Evolutionary conservation across 2,888 invertebrate genomes (phyloP).

Genomic region (Melipona beecheii): DNA sequence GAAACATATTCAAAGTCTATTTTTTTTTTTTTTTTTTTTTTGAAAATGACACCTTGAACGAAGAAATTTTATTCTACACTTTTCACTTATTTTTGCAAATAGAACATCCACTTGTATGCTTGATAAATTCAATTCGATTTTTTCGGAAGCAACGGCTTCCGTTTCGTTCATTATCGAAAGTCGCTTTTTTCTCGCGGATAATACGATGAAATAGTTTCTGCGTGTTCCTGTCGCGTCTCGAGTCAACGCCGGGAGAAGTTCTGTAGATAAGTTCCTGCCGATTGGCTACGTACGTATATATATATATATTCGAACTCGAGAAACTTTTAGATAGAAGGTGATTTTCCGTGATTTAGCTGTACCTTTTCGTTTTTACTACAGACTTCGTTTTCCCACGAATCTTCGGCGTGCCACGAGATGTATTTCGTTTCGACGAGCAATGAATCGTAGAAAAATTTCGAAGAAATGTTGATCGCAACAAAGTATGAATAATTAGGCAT

Average conservation of each 20-base stretch:
- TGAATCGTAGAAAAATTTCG: background rate
- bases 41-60: no score
- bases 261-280: conserved; percentile 28
- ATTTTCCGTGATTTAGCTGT: background rate
- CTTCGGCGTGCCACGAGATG: no score
- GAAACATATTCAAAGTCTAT: no score
- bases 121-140: no score
- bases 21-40: no score
- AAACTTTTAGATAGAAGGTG: background rate
- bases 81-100: no score
- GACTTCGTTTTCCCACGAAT: no score
- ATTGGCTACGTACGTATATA: conserved; percentile 7
- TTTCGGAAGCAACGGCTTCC: background rate
- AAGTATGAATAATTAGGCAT: background rate
- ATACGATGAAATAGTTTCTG: conserved; percentile 25
- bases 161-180: conserved; percentile 30
- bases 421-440: background rate
- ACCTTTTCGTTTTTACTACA: background rate
- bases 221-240: conserved; percentile 19
- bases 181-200: conserved; percentile 29
- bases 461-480: background rate
- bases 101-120: no score
- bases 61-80: no score
- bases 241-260: conserved; percentile 9
- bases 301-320: background rate